Conservation (phyloP, 2,888 invertebrate genomes). For the Lapara coniferarum region DNA sequence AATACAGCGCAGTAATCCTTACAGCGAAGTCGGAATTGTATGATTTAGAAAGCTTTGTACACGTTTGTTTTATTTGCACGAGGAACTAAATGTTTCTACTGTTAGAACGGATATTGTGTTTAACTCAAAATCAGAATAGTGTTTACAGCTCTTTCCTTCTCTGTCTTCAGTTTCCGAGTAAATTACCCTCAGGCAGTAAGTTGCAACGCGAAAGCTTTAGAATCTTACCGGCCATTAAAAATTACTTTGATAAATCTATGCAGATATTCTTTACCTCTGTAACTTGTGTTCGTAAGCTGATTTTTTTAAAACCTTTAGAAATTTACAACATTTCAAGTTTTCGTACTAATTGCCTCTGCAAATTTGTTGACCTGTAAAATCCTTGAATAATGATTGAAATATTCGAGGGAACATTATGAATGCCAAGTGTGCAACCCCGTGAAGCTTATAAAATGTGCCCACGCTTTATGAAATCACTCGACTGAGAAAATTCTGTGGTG, state of each 20-base stretch:
- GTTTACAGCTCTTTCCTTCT: neutral
- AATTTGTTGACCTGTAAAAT: conserved; percentile 32
- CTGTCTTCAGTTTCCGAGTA: conserved; percentile 9
- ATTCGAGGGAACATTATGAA: conserved; percentile 43
- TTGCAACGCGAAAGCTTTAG: conserved; percentile 14
- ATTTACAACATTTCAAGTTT: conserved; percentile 5
- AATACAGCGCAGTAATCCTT: conserved; percentile 44
- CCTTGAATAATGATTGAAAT: conserved; percentile 42
- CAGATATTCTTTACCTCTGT: neutral
- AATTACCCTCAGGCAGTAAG: neutral
- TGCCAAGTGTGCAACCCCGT: conserved; percentile 44
- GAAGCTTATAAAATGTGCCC: conserved; percentile 57
- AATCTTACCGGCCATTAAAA: conserved; percentile 8
- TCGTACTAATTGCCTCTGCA: conserved; percentile 13
- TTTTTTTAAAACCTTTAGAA: neutral
- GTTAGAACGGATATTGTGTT: conserved; percentile 28
- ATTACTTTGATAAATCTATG: neutral
- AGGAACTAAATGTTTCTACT: conserved; percentile 33
- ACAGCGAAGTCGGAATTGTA: conserved; percentile 46
- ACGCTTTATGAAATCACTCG: conserved; percentile 56
- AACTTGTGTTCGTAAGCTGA: conserved; percentile 9
- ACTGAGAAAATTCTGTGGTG: conserved; percentile 53
- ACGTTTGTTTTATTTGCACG: conserved; percentile 39
- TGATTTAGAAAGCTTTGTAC: conserved; percentile 47
- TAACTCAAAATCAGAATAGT: conserved; percentile 13